Base-by-base conservation (phyloP, 2,797 vertebrate species). In the Kryptopterus vitreolus region DNA sequence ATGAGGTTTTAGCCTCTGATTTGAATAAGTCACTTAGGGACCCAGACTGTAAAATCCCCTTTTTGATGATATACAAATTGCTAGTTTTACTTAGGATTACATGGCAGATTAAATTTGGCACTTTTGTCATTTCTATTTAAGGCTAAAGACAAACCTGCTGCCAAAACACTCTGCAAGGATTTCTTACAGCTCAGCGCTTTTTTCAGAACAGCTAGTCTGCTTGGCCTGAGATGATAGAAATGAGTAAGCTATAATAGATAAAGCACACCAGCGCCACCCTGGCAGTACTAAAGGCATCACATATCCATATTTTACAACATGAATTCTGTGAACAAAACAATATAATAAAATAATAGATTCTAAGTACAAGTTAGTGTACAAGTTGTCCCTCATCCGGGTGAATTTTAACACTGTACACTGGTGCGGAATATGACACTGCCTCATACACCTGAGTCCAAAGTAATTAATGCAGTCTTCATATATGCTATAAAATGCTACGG, bases 81-180 rank as follows among this genome's bases (percentile, higher is more conserved):
- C 76, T 79, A 77, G 73, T 74, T 79, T 76, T 63, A 48, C 18
- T 83, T 38, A 52, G 53, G 74, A 83, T 78, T 73, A 81, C 74
- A 80, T 80, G 58, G 66, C 69, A 74, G 76, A 85, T 84, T 85
- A 81, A 71, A 89, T 93, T 92, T 93, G 91, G 91, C 92, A 93
- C 90, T 87, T 91, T 81, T 88, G 88, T 91, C 88, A 85, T 90
- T 86, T 88, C 85, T 81, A 68, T 86, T 91, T 89, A 90, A 90
- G 89, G 92, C 91, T 89, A 35, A 81, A 35, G 85, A 58, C 81
- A 84, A 57, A 33, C 52, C 15, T 61, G 65, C 53, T 66, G 77
- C 66, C 52, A 76, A 78, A n/a, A 69, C 48, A 50, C 57, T 71
- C 55, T 8, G 24, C 50, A 57, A 77, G 50, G 61, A 83, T 71